Conservation (phyloP, 2,888 invertebrate genomes). For the Eremobia ochroleuca region DNA sequence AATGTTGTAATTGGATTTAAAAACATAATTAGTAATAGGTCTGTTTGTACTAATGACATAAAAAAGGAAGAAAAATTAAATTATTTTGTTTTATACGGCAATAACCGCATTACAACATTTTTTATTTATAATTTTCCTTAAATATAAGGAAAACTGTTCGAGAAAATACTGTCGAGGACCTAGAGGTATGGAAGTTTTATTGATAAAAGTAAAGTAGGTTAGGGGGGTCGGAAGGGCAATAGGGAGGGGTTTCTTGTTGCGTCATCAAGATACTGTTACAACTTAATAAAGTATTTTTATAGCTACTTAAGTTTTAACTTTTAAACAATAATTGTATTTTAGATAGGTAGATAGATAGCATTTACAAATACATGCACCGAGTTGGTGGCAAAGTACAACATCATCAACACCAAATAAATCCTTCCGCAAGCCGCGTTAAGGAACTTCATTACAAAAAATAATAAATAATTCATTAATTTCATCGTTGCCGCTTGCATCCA, state of each 20-base stretch:
- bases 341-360: background rate
- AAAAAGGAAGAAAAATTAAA: background rate
- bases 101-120: background rate
- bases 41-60: slow-evolving; percentile 5
- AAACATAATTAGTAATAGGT: background rate
- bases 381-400: background rate
- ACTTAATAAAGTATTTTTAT: background rate
- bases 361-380: background rate
- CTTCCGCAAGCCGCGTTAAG: background rate
- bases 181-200: background rate
- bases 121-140: no score
- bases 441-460: background rate
- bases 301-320: background rate
- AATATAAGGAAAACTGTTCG: background rate
- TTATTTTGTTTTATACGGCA: background rate
- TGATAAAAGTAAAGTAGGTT: background rate
- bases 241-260: background rate
- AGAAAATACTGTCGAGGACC: background rate
- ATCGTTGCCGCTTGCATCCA: background rate
- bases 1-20: slow-evolving; percentile 11
- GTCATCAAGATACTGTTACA: background rate
- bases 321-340: background rate
- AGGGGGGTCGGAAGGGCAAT: background rate
- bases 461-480: background rate
- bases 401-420: background rate